Conservation (phyloP, 2,113 vertebrate genomes). For the Bos javanicus region DNA sequence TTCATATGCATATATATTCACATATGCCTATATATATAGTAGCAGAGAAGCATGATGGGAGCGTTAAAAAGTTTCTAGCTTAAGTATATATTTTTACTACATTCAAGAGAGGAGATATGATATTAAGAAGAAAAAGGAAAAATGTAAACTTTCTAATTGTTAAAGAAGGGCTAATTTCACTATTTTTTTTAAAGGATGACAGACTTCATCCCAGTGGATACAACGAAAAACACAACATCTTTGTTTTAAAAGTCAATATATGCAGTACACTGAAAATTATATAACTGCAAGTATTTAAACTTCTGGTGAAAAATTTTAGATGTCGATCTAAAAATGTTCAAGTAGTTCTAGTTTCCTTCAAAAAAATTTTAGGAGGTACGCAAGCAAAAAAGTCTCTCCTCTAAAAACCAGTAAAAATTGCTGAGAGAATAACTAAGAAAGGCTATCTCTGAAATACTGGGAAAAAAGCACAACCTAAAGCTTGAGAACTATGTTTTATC, state of each 20-base stretch:
- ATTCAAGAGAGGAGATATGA: neutral
- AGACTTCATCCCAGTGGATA: neutral
- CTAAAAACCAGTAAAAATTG: neutral
- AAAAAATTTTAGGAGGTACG: neutral
- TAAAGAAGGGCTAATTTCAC: neutral
- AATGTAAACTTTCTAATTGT: neutral
- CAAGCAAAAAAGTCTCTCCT: neutral
- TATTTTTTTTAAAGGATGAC: neutral
- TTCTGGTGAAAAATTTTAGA: slow-evolving; percentile 1
- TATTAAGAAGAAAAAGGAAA: neutral
- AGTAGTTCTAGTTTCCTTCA: neutral
- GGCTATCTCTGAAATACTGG: neutral
- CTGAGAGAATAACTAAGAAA: neutral
- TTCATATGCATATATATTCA: neutral
- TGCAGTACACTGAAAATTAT: neutral
- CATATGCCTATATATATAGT: neutral
- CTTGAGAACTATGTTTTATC: neutral
- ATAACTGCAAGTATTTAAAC: neutral
- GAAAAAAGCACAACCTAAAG: neutral
- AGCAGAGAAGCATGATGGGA: neutral
- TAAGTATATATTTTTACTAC: neutral
- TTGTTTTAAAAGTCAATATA: neutral
- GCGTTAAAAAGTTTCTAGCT: neutral
- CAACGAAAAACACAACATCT: neutral
- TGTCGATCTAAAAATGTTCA: neutral